phyloP scores from a whole-genome alignment of 2,888 invertebrate species.

The Ypsolopha scabrella region DNA sequence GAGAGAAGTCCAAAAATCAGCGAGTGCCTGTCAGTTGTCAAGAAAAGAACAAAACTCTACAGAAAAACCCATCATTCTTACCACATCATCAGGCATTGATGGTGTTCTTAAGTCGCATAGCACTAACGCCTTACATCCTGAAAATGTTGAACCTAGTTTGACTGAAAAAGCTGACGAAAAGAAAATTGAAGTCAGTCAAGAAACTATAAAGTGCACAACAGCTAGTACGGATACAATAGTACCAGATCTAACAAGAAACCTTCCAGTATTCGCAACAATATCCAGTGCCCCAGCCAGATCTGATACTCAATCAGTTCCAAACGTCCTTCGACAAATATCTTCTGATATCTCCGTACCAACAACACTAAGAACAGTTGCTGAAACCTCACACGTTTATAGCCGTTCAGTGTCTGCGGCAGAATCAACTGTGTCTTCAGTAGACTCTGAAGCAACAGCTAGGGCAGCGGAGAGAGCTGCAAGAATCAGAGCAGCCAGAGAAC shows the following conservation, averaged over 20 bases:
- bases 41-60: constrained; percentile 42
- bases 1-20: constrained; percentile 75
- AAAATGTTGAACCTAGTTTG: constrained; percentile 15
- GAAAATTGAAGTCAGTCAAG: constrained; percentile 38
- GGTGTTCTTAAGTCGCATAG: constrained; percentile 59
- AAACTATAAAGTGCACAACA: constrained; percentile 30
- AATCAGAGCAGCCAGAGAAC: constrained; percentile 78
- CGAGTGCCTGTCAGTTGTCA: constrained; percentile 68
- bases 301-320: constrained; percentile 18
- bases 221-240: constrained; percentile 53
- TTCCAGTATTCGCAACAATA: constrained; percentile 18
- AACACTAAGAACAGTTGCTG: background rate
- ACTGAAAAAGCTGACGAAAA: constrained; percentile 3
- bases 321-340: constrained; percentile 38
- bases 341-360: constrained; percentile 15
- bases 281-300: background rate
- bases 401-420: constrained; percentile 45
- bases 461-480: constrained; percentile 68
- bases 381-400: background rate
- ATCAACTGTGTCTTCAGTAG: constrained; percentile 19
- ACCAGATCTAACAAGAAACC: constrained; percentile 28
- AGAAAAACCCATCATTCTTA: constrained; percentile 37
- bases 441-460: constrained; percentile 34
- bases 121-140: constrained; percentile 52
- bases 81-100: constrained; percentile 26